Base-by-base conservation (phyloP, 2,888 invertebrate genomes). In the Spilarctia lutea region DNA sequence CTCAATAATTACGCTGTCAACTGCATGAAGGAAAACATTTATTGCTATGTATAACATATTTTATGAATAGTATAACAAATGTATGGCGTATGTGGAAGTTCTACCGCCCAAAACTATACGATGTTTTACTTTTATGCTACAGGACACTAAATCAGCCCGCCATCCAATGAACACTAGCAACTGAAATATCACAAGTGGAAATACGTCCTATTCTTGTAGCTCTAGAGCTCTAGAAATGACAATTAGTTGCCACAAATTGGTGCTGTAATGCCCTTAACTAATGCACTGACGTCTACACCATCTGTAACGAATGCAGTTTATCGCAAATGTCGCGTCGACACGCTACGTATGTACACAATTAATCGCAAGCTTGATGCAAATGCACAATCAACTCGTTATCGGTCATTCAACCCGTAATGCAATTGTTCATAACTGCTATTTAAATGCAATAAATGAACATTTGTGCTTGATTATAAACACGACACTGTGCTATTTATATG, bases 361-460 rank as follows among this genome's bases (percentile, higher is more conserved):
- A 80, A 75, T 77, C 70, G 75, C 33, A 65, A 48, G 56, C 75
- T 68, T 74, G 52, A 30, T 65, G 68, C 74, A 74, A 77, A 78
- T 81, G 75, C 76, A 74, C 75, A 78, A 73, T 72, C 70, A 60
- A 65, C 71, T 76, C 74, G 80, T 79, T 85, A 85, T 85, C 85
- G 83, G 81, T 79, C 83, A 79, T 71, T 79, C 33, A 78, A 81
- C 78, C 75, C 56, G 66, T 65, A 72, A 71, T 77, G 80, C 79
- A 80, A 77, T 80, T 85, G 80, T 84, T 80, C 78, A 79, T 77
- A 77, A 33, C 65, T 56, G 73, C 72, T 82, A 82, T 83, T 79
- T 77, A n/a, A 66, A 11, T 65, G 67, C 77, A 65, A 63, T 81
- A 71, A 83, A 77, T 75, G 75, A 71, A 74, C 71, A 71, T 68